Percentiles rank a stretch among this genome's conserved stretches.
phyloP scores from a whole-genome alignment of 2,888 invertebrate species.

The Omphaloscelis lunosa region DNA sequence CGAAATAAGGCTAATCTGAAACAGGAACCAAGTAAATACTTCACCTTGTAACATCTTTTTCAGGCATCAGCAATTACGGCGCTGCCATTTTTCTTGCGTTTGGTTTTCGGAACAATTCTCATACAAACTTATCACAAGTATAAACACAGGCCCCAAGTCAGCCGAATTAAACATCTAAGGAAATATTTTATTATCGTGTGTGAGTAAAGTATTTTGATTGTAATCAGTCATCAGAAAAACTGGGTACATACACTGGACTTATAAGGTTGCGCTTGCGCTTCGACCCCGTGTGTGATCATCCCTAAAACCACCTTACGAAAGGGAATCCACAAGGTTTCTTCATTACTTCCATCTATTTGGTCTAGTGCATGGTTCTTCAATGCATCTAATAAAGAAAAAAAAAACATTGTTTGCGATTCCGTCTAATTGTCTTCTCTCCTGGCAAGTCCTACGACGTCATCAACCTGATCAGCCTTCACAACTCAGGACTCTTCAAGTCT shows the following conservation, averaged over 20 bases:
- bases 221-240: not conserved
- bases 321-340: not conserved
- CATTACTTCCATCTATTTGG: too few relatives aligned
- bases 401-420: not conserved
- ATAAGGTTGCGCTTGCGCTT: not conserved
- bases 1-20: not conserved
- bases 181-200: constrained; percentile 88
- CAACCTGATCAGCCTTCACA: not conserved
- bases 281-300: too few relatives aligned
- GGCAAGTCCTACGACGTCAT: not conserved
- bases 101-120: constrained; percentile 83
- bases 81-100: constrained; percentile 83
- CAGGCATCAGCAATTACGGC: constrained; percentile 86
- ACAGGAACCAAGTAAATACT: not conserved
- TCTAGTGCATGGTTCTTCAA: too few relatives aligned
- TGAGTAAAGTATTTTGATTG: constrained; percentile 72
- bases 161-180: constrained; percentile 77
- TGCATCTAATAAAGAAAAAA: not conserved
- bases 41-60: constrained; percentile 41
- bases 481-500: not conserved
- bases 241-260: not conserved
- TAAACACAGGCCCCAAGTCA: constrained; percentile 75
- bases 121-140: constrained; percentile 85
- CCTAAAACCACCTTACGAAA: not conserved
- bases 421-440: not conserved